Evolutionary conservation across 2,113 vertebrate species (phyloP), one percentile per base, ranked within the genome.

Genomic region (Etia nguti): DNA sequence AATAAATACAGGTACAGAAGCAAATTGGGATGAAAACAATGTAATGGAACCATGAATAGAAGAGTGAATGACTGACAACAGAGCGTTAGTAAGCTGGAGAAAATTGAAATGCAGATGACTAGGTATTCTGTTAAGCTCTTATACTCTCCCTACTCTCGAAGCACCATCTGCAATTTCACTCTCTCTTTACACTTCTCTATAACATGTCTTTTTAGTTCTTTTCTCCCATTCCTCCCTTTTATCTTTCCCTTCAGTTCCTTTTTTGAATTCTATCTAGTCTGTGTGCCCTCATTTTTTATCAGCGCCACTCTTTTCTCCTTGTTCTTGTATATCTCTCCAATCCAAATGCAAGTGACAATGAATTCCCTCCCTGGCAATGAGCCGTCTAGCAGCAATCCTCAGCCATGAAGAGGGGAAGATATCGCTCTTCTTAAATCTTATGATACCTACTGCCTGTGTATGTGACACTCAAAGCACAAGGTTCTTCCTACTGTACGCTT

Each of bases 341-440:
- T 92, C 92, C 89, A 86, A 91, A 88, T 82, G 86, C 90, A 87
- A 34, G 82, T 86, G 89, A 90, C 88, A 80, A 86, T 87, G 83
- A 68, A 88, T 92, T 83, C 62, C 86, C 41, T 89, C 48, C 57
- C 16, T 85, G 60, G 91, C 91, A 85, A 48, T 80, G 89, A 87
- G 88, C 86, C 11, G 24, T 60, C 86, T 38, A 62, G 55, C 83
- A 68, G 83, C 83, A 60, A 50, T 88, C 82, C 55, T 84, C 31
- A 13, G 60, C 84, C 80, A 46, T 10, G 46, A 31, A 60, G 41
- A 62, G 62, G 52, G 54, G 43, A 57, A 36, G n/a, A 80, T 57
- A 82, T 89, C 52, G 56, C 80, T 79, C 34, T 57, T 57, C 31
- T 90, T 24, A 54, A 77, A 92, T 90, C 54, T 65, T 84, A 82